Evolutionary conservation across 1,140 invertebrate species (phyloP), one percentile per base, ranked within the genome.

Genomic region (Atta colombica): DNA sequence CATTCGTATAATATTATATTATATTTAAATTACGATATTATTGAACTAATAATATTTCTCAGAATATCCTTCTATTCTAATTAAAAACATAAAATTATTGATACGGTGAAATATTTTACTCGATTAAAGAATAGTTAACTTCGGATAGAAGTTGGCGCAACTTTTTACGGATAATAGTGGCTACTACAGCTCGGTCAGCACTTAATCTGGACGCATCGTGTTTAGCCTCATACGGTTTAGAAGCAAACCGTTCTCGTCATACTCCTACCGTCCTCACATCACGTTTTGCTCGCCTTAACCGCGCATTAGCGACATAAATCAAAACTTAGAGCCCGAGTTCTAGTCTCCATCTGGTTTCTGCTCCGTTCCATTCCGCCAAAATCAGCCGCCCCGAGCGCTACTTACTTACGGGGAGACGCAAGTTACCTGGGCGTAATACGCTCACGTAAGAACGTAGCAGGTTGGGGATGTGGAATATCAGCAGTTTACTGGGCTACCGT

Each of bases 251-350:
- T 80, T 80, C 39, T 66, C 74, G 75, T 72, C 65, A 85, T 87
- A 88, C 89, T 86, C 82, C 90, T 92, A 89, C 91, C 90, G 78
- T 77, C 69, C 92, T 92, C 86, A 89, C 69, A 63, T 91, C 91
- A 87, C 89, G 84, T 84, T 77, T 53, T 86, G 61, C 74, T 84
- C 68, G 28, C 35, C 28, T 86, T 72, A 63, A 49, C 58, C 74
- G 71, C 51, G 92, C 91, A 92, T 93, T 91, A 91, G 89, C 87
- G 85, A 91, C 90, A 93, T 94, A 94, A 94, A 94, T 94, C 94
- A 94, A 94, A 94, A 94, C 93, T 94, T 94, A 69, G 85, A 77
- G 88, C 45, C 78, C 81, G 91, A 94, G 89, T 93, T 91, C 89
- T 78, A 74, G 80, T 87, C 75, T 63, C 80, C 51, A 65, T 72